Evolutionary conservation across 2,113 vertebrate genomes (phyloP).

Genomic region (Irena cyanogastra): DNA sequence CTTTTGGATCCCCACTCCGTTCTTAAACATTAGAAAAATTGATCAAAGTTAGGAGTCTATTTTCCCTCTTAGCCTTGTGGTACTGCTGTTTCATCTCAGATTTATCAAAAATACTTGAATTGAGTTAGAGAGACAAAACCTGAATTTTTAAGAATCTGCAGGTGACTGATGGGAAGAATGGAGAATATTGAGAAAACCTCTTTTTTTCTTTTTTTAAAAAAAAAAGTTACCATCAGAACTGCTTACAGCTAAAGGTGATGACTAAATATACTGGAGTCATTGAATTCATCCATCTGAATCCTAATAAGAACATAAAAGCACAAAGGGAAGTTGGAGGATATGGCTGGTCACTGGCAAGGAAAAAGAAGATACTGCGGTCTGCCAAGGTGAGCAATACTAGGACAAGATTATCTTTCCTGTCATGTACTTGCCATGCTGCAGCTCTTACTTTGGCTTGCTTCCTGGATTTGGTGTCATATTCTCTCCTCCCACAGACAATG

Average conservation of each 20-base stretch:
- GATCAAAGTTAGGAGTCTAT: neutral
- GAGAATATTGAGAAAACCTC: neutral
- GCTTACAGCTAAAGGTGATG: neutral
- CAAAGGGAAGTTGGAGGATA: neutral
- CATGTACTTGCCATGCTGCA: neutral
- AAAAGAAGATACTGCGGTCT: neutral
- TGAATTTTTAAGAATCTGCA: neutral
- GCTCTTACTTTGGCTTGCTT: neutral
- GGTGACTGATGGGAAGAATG: neutral
- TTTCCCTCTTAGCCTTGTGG: neutral
- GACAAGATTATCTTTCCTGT: slow-evolving; percentile 9
- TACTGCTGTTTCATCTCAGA: neutral
- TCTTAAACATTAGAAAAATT: neutral
- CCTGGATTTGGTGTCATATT: neutral
- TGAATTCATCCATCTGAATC: neutral
- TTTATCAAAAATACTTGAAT: neutral
- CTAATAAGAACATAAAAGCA: neutral
- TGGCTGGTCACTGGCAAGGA: neutral
- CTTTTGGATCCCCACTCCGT: neutral
- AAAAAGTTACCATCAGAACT: neutral
- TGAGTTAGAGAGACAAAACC: neutral
- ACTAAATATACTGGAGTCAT: neutral
- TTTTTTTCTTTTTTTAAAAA: neutral
- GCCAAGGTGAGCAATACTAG: neutral
- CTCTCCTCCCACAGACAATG: fast-evolving